Conservation (phyloP, 2,797 vertebrate genomes). For the Petrocephalus schoutedeni region DNA sequence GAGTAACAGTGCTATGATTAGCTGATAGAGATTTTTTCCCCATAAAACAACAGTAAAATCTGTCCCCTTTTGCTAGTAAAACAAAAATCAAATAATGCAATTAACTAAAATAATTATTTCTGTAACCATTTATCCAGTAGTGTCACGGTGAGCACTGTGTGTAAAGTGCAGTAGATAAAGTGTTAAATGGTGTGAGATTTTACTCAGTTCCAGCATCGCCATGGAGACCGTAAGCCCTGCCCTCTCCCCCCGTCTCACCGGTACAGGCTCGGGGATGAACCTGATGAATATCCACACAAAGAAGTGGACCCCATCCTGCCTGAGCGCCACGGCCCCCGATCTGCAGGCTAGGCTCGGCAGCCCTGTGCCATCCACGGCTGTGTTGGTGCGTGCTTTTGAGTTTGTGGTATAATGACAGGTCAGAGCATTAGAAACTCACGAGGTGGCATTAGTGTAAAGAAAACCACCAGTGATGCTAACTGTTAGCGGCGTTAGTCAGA, state of each 20-base stretch:
- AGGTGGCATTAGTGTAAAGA: background rate
- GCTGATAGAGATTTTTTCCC: background rate
- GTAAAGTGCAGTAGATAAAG: background rate
- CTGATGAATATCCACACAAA: constrained; percentile 77
- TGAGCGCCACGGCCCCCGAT: constrained; percentile 69
- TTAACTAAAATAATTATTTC: too few relatives aligned
- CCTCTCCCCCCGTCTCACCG: background rate
- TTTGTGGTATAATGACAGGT: background rate
- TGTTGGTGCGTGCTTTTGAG: constrained; percentile 65
- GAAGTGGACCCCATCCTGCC: constrained; percentile 70
- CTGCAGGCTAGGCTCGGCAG: constrained; percentile 68
- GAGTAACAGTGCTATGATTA: background rate
- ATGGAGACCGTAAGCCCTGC: background rate
- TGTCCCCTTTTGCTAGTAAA: background rate
- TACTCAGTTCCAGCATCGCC: background rate
- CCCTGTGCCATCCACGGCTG: constrained; percentile 59
- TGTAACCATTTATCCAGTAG: too few relatives aligned
- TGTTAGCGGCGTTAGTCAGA: background rate
- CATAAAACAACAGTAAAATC: background rate
- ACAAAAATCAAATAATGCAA: background rate
- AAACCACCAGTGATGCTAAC: background rate
- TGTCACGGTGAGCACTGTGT: background rate
- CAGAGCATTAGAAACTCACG: background rate
- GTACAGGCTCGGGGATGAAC: constrained; percentile 90
- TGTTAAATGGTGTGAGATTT: background rate